Base-by-base conservation (phyloP, 1,140 invertebrate species). In the Cheumatopsyche charites region DNA sequence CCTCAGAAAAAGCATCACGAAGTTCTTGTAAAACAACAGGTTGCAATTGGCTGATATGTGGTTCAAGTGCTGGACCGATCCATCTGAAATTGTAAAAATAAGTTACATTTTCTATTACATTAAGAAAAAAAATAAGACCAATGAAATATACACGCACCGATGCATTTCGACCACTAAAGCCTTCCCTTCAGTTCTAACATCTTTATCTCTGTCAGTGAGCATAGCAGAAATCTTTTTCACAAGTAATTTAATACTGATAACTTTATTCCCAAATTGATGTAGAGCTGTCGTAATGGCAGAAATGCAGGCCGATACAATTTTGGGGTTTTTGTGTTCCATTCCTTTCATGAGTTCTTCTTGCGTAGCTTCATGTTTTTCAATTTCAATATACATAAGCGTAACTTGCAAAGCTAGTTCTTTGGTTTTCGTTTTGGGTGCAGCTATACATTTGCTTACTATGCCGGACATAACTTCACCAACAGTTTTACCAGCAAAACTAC, bases 251-350 rank as follows among this genome's bases (percentile, higher is more conserved):
- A 97, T 86, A 67, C 88, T 90, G 15, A 99, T 89, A 0, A 98
- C 91, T 85, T 97, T 98, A 29, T 92, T 88, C 12, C 97, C 96
- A 86, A 97, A 98, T 78, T 95, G 92, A 83, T 88, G 90, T 1
- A 98, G 82, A 1, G 92, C 90, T 66, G 90, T 85, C 25, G 90
- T 92, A 5, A 94, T 79, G 15, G 90, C 87, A 13, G 88, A 84
- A n/a, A 96, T 87, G 81, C 93, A 96, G 0, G 91, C 94, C 1
- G 92, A 83, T 3, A 96, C 92, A 73, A 97, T 94, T 86, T 98
- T 98, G 0, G 97, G 97, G 83, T 97, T 97, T 82, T 99, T 99
- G 70, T 91, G 90, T 75, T 97, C 95, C 80, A 97, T 91, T 25
- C 96, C 96, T 84, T 97, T 97, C 2, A 97, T 83, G 5, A 98